These are phyloP conservation scores for Hemicordylus capensis DNA, from an alignment of 2,113 vertebrate species.

Conservation along the genomic window DNA sequence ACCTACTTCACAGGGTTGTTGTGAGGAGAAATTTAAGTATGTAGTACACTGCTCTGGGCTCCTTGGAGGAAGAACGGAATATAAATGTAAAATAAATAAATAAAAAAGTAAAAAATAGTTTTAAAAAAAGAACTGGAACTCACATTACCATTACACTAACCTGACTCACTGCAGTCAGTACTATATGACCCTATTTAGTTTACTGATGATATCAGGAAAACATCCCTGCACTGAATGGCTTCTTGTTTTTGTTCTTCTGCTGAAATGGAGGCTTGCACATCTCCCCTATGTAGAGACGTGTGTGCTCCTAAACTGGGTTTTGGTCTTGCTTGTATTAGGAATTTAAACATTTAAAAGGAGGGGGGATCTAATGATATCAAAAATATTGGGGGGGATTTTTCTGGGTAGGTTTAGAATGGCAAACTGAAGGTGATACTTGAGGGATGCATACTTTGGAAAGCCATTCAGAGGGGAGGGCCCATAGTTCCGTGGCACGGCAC, in stretches of 20 bases:
- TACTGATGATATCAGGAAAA: background rate
- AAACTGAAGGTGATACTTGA: background rate
- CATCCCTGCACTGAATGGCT: background rate
- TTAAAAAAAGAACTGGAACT: no score
- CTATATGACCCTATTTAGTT: background rate
- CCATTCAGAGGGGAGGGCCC: no score
- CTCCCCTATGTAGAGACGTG: background rate
- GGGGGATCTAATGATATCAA: no score
- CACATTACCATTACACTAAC: background rate
- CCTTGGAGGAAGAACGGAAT: no score
- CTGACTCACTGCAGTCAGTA: background rate
- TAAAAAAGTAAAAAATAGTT: no score
- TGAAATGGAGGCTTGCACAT: background rate
- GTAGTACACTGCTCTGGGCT: no score
- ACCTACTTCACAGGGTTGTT: no score
- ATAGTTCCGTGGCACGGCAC: no score
- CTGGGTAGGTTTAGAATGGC: no score
- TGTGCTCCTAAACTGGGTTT: background rate
- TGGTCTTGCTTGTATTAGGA: background rate
- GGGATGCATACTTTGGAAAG: constrained; percentile 12
- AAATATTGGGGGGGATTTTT: no score
- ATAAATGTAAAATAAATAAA: no score
- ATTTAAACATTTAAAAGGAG: background rate
- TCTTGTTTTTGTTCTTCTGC: background rate
- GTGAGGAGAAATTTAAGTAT: no score